Evolutionary conservation across 2,113 vertebrate genomes (phyloP).

Genomic region (Bothrops jararaca): DNA sequence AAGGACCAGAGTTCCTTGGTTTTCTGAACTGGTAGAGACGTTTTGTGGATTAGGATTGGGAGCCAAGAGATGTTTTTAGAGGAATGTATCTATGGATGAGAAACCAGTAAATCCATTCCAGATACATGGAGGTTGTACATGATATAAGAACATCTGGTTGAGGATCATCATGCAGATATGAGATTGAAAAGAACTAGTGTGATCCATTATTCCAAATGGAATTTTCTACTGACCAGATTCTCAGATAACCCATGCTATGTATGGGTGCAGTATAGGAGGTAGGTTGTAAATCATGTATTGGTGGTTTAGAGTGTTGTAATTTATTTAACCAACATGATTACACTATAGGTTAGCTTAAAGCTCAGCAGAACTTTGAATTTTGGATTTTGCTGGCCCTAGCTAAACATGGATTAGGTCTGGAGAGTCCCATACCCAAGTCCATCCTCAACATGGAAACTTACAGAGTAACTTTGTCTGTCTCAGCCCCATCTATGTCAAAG

Average conservation of each 20-base stretch:
- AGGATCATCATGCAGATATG: neutral
- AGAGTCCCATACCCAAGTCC: neutral
- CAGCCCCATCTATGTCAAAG: neutral
- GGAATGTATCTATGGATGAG: neutral
- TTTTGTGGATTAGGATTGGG: neutral
- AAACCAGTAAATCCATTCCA: neutral
- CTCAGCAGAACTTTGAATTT: neutral
- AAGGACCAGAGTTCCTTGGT: neutral
- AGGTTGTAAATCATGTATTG: neutral
- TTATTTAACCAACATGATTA: neutral
- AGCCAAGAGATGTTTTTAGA: neutral
- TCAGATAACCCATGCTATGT: neutral
- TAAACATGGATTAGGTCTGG: neutral
- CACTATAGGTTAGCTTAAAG: neutral
- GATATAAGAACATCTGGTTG: neutral
- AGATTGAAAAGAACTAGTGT: neutral
- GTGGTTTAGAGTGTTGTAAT: neutral
- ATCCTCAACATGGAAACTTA: neutral
- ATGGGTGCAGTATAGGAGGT: neutral
- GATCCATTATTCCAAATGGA: neutral
- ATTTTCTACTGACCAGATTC: neutral
- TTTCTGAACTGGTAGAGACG: neutral
- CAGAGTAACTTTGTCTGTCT: neutral
- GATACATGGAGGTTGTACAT: neutral
- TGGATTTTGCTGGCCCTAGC: neutral